Conservation (phyloP, 1,140 invertebrate species). For the Araneus ventricosus region DNA sequence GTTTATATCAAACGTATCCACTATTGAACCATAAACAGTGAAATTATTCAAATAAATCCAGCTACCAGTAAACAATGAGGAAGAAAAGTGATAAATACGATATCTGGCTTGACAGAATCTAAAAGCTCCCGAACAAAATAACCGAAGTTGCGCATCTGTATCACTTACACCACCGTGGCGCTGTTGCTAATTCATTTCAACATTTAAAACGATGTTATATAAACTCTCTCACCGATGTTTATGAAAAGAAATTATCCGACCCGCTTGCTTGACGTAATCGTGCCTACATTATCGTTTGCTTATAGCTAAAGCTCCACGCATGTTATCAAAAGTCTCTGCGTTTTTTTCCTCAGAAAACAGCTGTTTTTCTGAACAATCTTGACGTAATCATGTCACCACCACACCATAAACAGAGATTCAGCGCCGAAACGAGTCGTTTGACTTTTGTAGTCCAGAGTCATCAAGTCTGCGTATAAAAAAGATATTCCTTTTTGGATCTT, state of each 20-base stretch:
- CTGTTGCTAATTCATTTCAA: constrained; percentile 50
- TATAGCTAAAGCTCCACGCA: background rate
- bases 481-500: background rate
- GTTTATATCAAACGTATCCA: too few relatives aligned
- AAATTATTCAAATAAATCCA: too few relatives aligned
- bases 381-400: background rate
- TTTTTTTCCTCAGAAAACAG: background rate
- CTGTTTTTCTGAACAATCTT: background rate
- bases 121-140: background rate
- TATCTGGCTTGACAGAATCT: background rate
- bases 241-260: constrained; percentile 20
- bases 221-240: constrained; percentile 43
- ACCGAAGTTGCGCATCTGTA: background rate
- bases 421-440: too few relatives aligned
- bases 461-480: background rate
- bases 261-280: background rate
- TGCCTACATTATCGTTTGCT: background rate
- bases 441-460: background rate
- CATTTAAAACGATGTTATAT: constrained; percentile 45
- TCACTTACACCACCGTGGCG: background rate
- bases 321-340: background rate
- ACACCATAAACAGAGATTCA: constrained; percentile 7
- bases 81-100: too few relatives aligned
- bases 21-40: too few relatives aligned
- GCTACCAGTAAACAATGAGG: too few relatives aligned